Percentiles rank a stretch among this genome's conserved stretches.
Conservation (phyloP, 2,113 vertebrate genomes). For the Gymnorhina tibicen region DNA sequence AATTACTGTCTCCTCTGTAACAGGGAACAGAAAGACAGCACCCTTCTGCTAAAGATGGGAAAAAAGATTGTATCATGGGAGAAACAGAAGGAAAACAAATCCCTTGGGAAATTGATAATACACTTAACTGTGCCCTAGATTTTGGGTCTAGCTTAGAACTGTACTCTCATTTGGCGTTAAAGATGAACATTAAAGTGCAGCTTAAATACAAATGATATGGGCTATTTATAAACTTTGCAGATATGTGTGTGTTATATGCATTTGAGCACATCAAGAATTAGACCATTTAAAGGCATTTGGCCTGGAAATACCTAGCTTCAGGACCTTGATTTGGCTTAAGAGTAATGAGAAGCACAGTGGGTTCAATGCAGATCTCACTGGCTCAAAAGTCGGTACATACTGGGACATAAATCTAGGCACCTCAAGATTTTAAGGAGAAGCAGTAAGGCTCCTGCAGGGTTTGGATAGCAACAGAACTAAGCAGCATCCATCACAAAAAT, state of each 20-base stretch:
- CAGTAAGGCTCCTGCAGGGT: not conserved
- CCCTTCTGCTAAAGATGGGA: not conserved
- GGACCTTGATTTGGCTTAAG: not conserved
- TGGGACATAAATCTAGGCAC: not conserved
- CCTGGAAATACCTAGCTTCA: not conserved
- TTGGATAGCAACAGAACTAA: not conserved
- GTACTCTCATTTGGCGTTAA: not conserved
- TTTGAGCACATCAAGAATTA: not conserved
- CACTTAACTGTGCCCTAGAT: not conserved
- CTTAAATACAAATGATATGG: not conserved
- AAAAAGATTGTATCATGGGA: not conserved
- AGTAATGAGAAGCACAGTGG: accelerated
- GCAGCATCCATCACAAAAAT: not conserved
- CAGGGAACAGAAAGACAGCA: not conserved
- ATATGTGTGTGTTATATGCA: not conserved
- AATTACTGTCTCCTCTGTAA: not conserved
- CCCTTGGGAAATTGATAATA: not conserved
- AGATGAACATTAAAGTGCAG: not conserved
- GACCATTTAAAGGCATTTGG: not conserved
- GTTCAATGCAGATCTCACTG: not conserved
- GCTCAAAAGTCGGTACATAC: not conserved
- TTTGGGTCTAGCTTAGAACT: not conserved
- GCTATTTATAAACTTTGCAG: not conserved
- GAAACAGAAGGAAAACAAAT: not conserved
- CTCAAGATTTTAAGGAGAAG: not conserved